A percentile compares a stretch with the other conserved stretches of the same genome.
Conservation (phyloP, 2,888 invertebrate species). For the Ecliptopera silaceata region DNA sequence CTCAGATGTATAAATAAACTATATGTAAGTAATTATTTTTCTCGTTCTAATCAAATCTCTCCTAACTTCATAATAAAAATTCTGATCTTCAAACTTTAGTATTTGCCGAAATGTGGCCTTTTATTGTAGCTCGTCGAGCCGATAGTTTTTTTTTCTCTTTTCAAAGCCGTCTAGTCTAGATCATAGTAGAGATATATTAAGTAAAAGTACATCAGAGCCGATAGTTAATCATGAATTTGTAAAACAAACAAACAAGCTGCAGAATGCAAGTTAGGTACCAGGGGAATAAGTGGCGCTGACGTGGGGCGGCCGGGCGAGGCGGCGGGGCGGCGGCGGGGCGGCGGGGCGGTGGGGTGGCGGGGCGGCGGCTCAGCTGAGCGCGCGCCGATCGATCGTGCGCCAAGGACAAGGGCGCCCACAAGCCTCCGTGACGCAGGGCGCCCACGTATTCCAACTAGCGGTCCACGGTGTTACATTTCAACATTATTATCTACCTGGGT, state of each 20-base stretch:
- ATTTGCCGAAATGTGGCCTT: too few species aligned
- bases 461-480: conserved; percentile 1
- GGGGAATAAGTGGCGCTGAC: not conserved
- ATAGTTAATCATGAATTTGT: not conserved
- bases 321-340: not conserved
- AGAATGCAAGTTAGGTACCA: conserved; percentile 2
- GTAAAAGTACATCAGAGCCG: too few species aligned
- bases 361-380: conserved; percentile 49
- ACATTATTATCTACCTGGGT: not conserved
- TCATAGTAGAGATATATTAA: too few species aligned
- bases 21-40: too few species aligned
- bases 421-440: conserved; percentile 37
- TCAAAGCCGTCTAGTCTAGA: too few species aligned
- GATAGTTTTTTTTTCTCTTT: too few species aligned
- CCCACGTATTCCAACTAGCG: conserved; percentile 40
- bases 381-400: conserved; percentile 68
- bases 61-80: too few species aligned
- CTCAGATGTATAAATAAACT: too few species aligned
- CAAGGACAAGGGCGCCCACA: conserved; percentile 72
- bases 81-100: too few species aligned
- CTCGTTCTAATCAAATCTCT: too few species aligned
- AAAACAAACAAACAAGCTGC: conserved; percentile 1
- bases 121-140: too few species aligned
- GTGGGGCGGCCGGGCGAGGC: conserved; percentile 17
- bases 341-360: not conserved